phyloP scores from a whole-genome alignment of 1,140 invertebrate genomes.

The Bemisia tabaci region DNA sequence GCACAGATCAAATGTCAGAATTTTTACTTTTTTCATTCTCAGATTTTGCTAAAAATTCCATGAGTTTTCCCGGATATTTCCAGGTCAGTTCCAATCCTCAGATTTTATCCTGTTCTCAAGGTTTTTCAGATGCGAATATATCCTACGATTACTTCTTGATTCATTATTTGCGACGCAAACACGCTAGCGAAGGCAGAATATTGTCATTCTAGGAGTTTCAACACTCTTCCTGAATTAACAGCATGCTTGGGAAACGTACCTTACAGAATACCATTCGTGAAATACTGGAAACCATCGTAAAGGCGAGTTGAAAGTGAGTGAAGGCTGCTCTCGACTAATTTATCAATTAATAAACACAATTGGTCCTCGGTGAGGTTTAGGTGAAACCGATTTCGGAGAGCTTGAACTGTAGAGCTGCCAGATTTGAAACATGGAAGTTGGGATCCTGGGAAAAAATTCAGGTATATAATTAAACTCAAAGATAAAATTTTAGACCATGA shows the following conservation, averaged over 20 bases:
- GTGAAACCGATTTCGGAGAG: constrained; percentile 86
- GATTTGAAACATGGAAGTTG: constrained; percentile 93
- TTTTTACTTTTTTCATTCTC: no score
- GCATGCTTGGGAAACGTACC: neutral
- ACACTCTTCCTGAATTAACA: neutral
- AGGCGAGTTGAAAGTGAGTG: constrained; percentile 94
- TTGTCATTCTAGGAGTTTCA: neutral
- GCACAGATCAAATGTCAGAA: no score
- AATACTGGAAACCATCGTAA: constrained; percentile 98
- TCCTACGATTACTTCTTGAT: no score
- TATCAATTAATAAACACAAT: constrained; percentile 78
- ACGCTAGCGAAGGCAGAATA: neutral
- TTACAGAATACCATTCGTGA: constrained; percentile 86
- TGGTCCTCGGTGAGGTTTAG: constrained; percentile 90
- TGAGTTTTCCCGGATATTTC: no score
- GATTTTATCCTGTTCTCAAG: neutral
- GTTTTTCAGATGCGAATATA: no score
- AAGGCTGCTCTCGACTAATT: constrained; percentile 84
- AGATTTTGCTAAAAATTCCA: no score
- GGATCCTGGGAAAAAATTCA: constrained; percentile 54
- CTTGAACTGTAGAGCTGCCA: constrained; percentile 67
- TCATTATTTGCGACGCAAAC: no score
- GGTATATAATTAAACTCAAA: no score
- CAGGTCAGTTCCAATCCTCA: neutral
- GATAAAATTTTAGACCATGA: no score